Evolutionary conservation across 2,888 invertebrate genomes (phyloP), one percentile per base, ranked within the genome.

Genomic region (Drosophila greeni): DNA sequence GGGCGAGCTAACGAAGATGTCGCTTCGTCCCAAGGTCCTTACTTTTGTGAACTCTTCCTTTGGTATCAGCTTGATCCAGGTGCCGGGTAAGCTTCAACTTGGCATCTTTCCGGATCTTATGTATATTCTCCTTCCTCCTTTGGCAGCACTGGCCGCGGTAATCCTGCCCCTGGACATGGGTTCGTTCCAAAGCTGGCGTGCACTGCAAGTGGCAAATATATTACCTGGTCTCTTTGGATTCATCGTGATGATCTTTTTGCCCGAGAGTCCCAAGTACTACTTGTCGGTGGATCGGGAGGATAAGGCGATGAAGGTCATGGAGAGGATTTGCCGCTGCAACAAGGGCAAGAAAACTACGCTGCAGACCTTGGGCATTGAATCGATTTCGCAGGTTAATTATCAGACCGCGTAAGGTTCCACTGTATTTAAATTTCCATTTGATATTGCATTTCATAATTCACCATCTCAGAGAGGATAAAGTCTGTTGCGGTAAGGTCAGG

Each of bases 221-320:
- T 0, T 64, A 9, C 74, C 73, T 0, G 73, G 70, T 0, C 0
- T 72, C 0, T 0, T 31, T 1, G 66, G 56, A 0, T 2, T 33
- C 0, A 29, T 61, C 0, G 5, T 47, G 0, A 1, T 16, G 1
- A 5, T 65, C 2, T 51, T 4, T 0, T 48, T 78, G 26, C 80
- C 78, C 1, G 70, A 79, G 29, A 64, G 69, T 0, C 61, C 75
- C 3, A 75, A 73, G 47, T 78, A 58, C 37, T 24, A 64, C 14
- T 16, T 79, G 1, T 53, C 67, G 0, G 3, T 40, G 0, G 39
- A 47, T 0, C 3, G 70, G 3, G 3, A 11, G 0, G 53, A 54
- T 0, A 43, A 24, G 9, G 78, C 80, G 11, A 56, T 51, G 33
- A 11, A 51, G 1, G 49, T 31, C 0, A 51, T 78, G 1, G 58